phyloP scores from a whole-genome alignment of 2,888 invertebrate species.

The Drosophila mayaguana region DNA sequence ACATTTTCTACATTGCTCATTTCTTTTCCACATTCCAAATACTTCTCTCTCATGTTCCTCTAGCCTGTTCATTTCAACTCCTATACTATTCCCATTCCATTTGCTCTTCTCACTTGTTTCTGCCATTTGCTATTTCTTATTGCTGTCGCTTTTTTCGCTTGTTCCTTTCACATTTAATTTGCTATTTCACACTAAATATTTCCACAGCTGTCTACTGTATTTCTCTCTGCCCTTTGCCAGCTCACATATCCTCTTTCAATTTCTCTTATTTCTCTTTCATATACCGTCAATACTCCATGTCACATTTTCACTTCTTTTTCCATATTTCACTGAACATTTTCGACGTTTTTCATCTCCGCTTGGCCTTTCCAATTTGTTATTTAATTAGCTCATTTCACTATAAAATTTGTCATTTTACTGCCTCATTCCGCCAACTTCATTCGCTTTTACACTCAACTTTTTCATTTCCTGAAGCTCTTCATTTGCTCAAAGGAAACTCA shows the following conservation, averaged over 20 bases:
- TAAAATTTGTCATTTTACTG: too few relatives aligned
- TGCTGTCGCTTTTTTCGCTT: too few relatives aligned
- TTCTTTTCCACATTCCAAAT: neutral
- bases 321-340: too few relatives aligned
- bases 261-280: neutral
- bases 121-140: neutral
- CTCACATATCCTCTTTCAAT: neutral
- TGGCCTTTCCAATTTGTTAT: too few relatives aligned
- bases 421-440: too few relatives aligned
- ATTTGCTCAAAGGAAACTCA: too few relatives aligned
- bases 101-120: neutral
- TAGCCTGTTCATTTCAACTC: accelerated
- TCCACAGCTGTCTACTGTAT: neutral
- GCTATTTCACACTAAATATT: neutral
- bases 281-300: too few relatives aligned
- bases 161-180: neutral
- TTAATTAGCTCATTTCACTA: too few relatives aligned
- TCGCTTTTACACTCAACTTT: too few relatives aligned
- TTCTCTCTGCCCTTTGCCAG: neutral
- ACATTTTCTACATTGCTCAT: neutral
- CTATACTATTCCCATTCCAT: neutral
- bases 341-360: too few relatives aligned
- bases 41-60: neutral
- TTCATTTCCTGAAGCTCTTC: too few relatives aligned
- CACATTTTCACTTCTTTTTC: too few relatives aligned